Evolutionary conservation across 2,888 invertebrate genomes (phyloP).

Genomic region (Teleiodes luculella): DNA sequence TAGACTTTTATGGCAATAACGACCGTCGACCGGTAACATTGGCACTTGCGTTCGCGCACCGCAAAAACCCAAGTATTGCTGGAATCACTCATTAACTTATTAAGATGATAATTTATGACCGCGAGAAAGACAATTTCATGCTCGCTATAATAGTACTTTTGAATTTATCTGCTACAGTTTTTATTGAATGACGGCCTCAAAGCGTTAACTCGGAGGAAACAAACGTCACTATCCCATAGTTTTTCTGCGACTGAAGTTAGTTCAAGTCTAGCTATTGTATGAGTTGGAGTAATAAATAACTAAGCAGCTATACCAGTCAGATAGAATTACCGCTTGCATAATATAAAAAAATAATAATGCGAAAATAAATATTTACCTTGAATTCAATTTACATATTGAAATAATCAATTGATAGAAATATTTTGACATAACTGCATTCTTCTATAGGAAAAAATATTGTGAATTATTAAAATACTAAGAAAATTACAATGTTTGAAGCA

Average conservation of each 20-base stretch:
- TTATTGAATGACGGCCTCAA: constrained; percentile 25
- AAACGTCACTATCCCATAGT: constrained; percentile 10
- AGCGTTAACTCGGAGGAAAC: constrained; percentile 9
- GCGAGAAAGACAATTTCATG: constrained; percentile 63
- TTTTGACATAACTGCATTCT: background rate
- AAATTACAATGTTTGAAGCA: background rate
- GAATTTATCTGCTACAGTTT: constrained; percentile 37
- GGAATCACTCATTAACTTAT: constrained; percentile 75
- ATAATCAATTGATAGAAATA: too few species aligned
- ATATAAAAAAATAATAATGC: too few species aligned
- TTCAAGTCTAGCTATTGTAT: constrained; percentile 1
- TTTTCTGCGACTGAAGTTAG: background rate
- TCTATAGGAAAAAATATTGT: too few species aligned
- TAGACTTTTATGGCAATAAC: constrained; percentile 67
- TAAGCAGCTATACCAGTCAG: background rate
- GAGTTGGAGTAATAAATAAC: background rate
- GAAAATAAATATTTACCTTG: too few species aligned
- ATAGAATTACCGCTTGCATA: background rate
- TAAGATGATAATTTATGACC: constrained; percentile 75
- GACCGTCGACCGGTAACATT: constrained; percentile 50
- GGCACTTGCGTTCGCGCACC: constrained; percentile 47
- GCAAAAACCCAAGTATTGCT: constrained; percentile 68
- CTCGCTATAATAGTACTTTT: constrained; percentile 38
- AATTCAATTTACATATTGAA: background rate
- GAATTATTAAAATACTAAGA: too few species aligned